Evolutionary conservation across 2,797 vertebrate species (phyloP).

Genomic region (Gallirallus australis): DNA sequence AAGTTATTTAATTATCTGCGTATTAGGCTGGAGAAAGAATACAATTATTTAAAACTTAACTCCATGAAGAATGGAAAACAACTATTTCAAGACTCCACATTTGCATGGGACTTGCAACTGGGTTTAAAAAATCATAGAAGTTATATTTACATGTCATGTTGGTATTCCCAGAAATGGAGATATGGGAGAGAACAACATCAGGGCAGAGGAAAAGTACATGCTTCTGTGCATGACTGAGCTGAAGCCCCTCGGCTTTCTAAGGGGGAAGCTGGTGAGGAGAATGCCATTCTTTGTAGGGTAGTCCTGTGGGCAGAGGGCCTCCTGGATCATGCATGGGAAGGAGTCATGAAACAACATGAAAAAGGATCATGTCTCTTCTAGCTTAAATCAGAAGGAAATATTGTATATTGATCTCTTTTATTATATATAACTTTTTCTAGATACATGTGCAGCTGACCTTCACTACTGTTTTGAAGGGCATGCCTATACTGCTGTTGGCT

Average conservation of each 20-base stretch:
- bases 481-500: not conserved
- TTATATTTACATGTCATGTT: accelerated
- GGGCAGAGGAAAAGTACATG: not conserved
- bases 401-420: not conserved
- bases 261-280: not conserved
- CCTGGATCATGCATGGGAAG: not conserved
- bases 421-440: not conserved
- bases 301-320: too few species aligned
- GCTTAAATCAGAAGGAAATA: not conserved
- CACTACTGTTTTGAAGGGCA: not conserved
- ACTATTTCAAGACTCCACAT: not conserved
- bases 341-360: not conserved
- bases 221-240: not conserved
- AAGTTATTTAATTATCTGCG: not conserved
- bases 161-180: not conserved
- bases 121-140: not conserved
- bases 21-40: not conserved
- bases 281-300: not conserved
- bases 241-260: not conserved
- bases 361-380: not conserved
- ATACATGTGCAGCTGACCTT: not conserved
- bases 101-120: not conserved
- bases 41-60: not conserved
- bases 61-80: not conserved
- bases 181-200: not conserved